Evolutionary conservation across 1,140 invertebrate genomes (phyloP).

Genomic region (Calosoma granatense): DNA sequence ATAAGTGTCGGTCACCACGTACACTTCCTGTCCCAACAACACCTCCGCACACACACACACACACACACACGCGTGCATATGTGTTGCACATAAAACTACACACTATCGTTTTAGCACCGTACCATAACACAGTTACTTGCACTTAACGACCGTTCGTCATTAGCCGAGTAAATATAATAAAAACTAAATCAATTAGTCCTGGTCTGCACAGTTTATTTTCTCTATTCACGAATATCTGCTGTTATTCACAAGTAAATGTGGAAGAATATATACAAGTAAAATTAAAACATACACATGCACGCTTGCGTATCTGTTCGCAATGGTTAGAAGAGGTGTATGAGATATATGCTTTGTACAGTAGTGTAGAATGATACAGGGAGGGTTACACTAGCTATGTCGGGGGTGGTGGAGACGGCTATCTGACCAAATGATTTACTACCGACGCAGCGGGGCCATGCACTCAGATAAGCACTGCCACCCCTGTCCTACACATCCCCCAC

Average conservation of each 20-base stretch:
- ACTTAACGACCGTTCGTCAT: constrained; percentile 1
- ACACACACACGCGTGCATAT: not conserved
- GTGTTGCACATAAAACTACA: not conserved
- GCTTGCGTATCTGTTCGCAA: too few relatives aligned
- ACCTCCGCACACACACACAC: not conserved
- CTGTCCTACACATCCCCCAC: not conserved
- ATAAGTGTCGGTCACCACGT: not conserved
- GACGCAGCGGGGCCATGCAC: not conserved
- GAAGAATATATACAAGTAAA: too few relatives aligned
- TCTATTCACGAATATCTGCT: not conserved
- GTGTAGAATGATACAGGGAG: not conserved
- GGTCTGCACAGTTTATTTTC: not conserved
- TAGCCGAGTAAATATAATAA: constrained; percentile 7
- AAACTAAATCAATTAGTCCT: not conserved
- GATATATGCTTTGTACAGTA: not conserved
- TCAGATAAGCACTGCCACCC: not conserved
- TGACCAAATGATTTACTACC: constrained; percentile 1
- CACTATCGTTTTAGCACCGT: not conserved
- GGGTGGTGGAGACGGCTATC: not conserved
- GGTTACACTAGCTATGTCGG: not conserved
- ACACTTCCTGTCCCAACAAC: not conserved
- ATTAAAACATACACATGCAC: too few relatives aligned
- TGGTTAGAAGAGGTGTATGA: too few relatives aligned
- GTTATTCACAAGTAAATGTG: not conserved
- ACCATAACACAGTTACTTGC: not conserved